Evolutionary conservation across 2,797 vertebrate species (phyloP), one percentile per base, ranked within the genome.

Genomic region (Ceyx erithaca): DNA sequence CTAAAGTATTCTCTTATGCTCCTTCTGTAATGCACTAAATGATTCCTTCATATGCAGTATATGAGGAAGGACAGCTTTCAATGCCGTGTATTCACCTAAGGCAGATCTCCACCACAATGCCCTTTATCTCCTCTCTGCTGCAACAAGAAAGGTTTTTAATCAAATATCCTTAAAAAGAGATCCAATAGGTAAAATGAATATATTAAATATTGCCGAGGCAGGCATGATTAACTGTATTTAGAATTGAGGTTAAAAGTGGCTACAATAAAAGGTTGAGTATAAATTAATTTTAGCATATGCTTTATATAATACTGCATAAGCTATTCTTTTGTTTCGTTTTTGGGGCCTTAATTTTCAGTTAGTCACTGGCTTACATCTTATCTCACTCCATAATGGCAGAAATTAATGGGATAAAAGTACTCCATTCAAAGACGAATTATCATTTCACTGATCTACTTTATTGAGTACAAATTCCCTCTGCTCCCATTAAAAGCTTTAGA

Each of bases 351-450:
- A 96, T 97, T 97, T 97, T 97, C 89, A 94, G 95, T 96, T 97
- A 97, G 89, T 96, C 87, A 82, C 80, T 96, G 85, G 55, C 91
- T 97, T 97, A 96, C 79, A 96, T 97, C 93, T 97, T 97, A 97
- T 97, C 94, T 97, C 78, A 70, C 59, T 90, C 91, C 51, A 94
- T 97, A 97, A 97, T 97, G 85, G 86, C 84, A 97, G 94, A 97
- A 97, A 98, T 97, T 98, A 98, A 97, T 97, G 97, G 91, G 80
- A 97, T 97, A 97, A 98, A 97, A 97, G 95, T 95, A 93, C 80
- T 97, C 88, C 72, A 97, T 97, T 98, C 96, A 97, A 97, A 98
- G 97, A 97, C 91, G 97, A 97, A 98, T 97, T 96, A 98, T 97
- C 96, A 97, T 98, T 97, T 98, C 92, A 96, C 91, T 96, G 95